These are phyloP conservation scores for Pocillopora verrucosa DNA, from an alignment of 64 coral and sea anemone species.

Conservation along the genomic window DNA sequence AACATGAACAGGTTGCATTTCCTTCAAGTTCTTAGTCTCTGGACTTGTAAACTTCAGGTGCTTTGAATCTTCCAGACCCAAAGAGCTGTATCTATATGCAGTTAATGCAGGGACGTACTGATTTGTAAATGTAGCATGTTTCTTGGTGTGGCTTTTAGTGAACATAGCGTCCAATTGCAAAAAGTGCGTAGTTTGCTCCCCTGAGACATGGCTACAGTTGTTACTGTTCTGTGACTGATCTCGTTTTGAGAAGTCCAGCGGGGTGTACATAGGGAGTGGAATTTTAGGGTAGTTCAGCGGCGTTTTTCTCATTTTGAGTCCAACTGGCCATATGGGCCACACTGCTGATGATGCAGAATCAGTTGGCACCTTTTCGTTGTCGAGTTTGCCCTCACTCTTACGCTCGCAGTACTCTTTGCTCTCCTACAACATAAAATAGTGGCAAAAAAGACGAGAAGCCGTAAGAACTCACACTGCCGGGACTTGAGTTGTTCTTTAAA, in stretches of 20 bases:
- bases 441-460: background rate
- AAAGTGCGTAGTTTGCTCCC: background rate
- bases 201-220: background rate
- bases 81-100: background rate
- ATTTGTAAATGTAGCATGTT: background rate
- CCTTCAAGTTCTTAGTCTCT: background rate
- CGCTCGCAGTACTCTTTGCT: background rate
- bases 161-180: background rate
- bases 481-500: too few relatives aligned
- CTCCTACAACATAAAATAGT: background rate
- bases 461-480: too few relatives aligned
- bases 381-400: background rate
- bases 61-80: background rate
- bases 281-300: constrained; percentile 13
- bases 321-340: constrained; percentile 37
- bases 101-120: constrained; percentile 17
- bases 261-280: background rate
- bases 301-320: constrained; percentile 2
- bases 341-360: background rate
- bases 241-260: background rate
- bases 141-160: background rate
- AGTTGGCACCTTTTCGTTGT: background rate
- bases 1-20: background rate
- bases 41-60: constrained; percentile 16
- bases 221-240: background rate